These are phyloP conservation scores for Mnemiopsis leidyi DNA, from an alignment of 37 sponge, comb jelly and placozoan genomes.

Conservation along the genomic window DNA sequence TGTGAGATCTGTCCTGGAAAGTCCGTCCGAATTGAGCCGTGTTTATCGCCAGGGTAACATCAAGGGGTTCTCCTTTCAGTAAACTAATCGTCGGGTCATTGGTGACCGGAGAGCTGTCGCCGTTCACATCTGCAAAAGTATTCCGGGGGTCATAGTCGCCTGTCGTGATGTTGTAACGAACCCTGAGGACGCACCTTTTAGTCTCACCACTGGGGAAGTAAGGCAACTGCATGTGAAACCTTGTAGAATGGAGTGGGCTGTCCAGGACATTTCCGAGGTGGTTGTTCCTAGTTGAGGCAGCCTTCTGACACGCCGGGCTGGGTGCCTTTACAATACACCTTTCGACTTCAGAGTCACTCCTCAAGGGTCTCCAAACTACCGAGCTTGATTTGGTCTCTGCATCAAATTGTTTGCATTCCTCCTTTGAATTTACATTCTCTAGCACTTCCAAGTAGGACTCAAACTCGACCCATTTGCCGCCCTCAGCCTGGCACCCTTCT, in stretches of 20 bases:
- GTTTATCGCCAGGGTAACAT: not conserved
- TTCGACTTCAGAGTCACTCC: not conserved
- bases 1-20: conserved; percentile 38
- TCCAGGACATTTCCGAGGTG: conserved; percentile 26
- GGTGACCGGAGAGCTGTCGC: too few relatives aligned
- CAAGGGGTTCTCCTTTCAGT: not conserved
- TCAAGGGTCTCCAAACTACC: too few relatives aligned
- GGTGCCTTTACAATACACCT: conserved; percentile 26
- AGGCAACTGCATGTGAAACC: not conserved
- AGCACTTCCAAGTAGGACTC: not conserved
- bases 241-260: not conserved
- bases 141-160: conserved; percentile 21
- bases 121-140: too few relatives aligned
- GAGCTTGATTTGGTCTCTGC: too few relatives aligned
- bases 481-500: not conserved
- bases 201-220: conserved; percentile 43
- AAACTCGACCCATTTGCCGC: conserved; percentile 29
- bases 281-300: conserved; percentile 34
- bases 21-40: conserved; percentile 42
- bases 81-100: too few relatives aligned
- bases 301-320: not conserved
- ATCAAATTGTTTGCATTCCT: not conserved
- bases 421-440: not conserved
- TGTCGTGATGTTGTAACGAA: conserved; percentile 36
- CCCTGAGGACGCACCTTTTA: conserved; percentile 39